These are phyloP conservation scores for Aurelia aurita complex sp. Pacific DNA, from an alignment of 30 jellyfish, hydroid and myxozoan genomes.

Conservation along the genomic window DNA sequence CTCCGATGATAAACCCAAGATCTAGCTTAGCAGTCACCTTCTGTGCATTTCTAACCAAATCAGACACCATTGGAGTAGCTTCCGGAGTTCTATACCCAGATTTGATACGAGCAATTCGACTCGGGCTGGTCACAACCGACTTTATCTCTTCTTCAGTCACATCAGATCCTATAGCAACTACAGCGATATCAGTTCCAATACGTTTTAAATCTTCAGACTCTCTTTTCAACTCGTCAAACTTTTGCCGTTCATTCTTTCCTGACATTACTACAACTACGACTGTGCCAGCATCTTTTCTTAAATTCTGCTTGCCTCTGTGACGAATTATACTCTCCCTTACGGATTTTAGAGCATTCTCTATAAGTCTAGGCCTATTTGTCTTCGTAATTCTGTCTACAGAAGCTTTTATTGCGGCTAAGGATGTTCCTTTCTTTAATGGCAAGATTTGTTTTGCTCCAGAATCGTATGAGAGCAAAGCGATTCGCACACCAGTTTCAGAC, in stretches of 20 bases:
- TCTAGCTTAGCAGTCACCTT: slow-evolving; percentile 13
- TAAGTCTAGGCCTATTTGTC: slow-evolving; percentile 24
- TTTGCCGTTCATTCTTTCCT: not conserved
- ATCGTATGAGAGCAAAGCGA: slow-evolving; percentile 17
- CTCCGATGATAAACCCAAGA: slow-evolving; percentile 72
- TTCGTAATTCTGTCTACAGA: not conserved
- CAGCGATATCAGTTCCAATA: slow-evolving; percentile 19
- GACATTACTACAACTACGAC: slow-evolving; percentile 37
- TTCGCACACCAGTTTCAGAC: not conserved
- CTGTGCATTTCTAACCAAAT: slow-evolving; percentile 9
- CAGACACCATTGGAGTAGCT: slow-evolving; percentile 7
- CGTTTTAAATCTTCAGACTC: slow-evolving; percentile 13
- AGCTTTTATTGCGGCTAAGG: not conserved
- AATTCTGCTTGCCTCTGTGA: not conserved
- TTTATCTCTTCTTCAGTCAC: slow-evolving; percentile 18
- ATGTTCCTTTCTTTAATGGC: slow-evolving; percentile 20
- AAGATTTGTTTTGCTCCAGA: not conserved
- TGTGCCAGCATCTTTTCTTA: slow-evolving; percentile 5
- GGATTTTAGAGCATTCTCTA: not conserved
- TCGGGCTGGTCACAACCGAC: slow-evolving; percentile 17
- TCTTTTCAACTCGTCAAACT: not conserved
- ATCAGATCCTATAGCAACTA: slow-evolving; percentile 57
- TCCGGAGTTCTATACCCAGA: not conserved
- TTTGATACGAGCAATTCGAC: not conserved
- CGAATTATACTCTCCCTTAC: not conserved